Evolutionary conservation across 2,113 vertebrate genomes (phyloP), one percentile per base, ranked within the genome.

Genomic region (Thymallus thymallus): DNA sequence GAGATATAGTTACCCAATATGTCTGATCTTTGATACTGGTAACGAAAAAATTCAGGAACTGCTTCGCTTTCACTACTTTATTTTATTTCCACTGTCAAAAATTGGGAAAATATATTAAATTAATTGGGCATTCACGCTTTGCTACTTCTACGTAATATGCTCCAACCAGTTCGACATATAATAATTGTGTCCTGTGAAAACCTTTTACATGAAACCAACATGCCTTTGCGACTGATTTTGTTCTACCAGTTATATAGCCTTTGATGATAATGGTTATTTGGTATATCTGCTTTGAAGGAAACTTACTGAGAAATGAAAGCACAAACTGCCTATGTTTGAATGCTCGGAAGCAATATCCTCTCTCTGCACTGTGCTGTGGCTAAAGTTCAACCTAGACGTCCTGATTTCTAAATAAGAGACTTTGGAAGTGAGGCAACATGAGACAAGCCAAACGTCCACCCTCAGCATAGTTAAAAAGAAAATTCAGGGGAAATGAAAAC

Each of bases 11-110:
- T 71, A 82, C 74, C 76, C 66, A 76, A 76, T 73, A 74, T 76
- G 77, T 81, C 41, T 0, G 75, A 77, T 83, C 70, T 79, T 79
- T 83, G 83, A 82, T 84, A 70, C 58, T 26, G 14, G 75, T 51
- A 30, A 55, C 30, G 45, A 10, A 65, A 5, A 4, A 73, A 65
- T 78, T 74, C 71, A 9, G 46, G 70, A 69, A 69, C 65, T 51
- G 63, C 23, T 75, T 1, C 2, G 1, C 67, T 82, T 60, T 20
- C 3, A 78, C 61, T 64, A 48, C 32, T 71, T 74, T 51, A 5
- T 48, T 68, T 62, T 32, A 41, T 71, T 66, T 61, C 64, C 72
- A 5, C 63, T 74, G 61, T 72, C 70, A 68, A 61, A 6, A 76
- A 71, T 68, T 66, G 24, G 29, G 64, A 76, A 83, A 81, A 74